A percentile compares a stretch with the other conserved stretches of the same genome.
phyloP scores from a whole-genome alignment of 2,888 invertebrate genomes.

The Apotomis capreana region DNA sequence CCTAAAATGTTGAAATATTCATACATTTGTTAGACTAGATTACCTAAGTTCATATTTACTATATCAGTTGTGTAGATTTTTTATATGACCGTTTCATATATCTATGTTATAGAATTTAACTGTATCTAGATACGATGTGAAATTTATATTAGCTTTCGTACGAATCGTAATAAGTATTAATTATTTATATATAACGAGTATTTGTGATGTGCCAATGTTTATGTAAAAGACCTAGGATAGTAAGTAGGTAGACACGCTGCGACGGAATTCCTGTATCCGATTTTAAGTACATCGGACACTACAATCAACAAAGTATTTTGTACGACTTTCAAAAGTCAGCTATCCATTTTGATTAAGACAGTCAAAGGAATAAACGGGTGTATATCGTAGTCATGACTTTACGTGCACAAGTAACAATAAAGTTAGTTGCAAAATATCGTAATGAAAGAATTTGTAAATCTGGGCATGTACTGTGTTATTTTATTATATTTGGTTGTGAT shows the following conservation, averaged over 20 bases:
- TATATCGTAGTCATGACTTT: too few relatives aligned
- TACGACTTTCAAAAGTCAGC: neutral
- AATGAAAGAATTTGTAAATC: too few relatives aligned
- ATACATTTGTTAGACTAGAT: slow-evolving; percentile 66
- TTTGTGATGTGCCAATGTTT: slow-evolving; percentile 81
- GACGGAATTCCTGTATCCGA: slow-evolving; percentile 57
- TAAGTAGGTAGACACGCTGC: slow-evolving; percentile 50
- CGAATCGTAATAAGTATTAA: slow-evolving; percentile 54
- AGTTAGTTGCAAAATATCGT: too few relatives aligned
- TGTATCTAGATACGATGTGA: slow-evolving; percentile 55
- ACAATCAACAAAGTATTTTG: neutral
- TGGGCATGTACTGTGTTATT: too few relatives aligned
- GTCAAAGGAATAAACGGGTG: neutral
- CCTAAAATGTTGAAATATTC: slow-evolving; percentile 70
- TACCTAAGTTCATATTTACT: slow-evolving; percentile 51
- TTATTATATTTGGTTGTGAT: too few relatives aligned
- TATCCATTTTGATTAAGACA: neutral
- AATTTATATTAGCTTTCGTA: slow-evolving; percentile 69
- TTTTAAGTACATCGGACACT: slow-evolving; percentile 17
- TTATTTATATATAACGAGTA: slow-evolving; percentile 65
- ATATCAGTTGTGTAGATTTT: slow-evolving; percentile 71
- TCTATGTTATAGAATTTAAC: slow-evolving; percentile 62
- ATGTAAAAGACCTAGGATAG: slow-evolving; percentile 68
- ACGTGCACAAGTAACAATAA: too few relatives aligned
- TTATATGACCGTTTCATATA: slow-evolving; percentile 74